Evolutionary conservation across 2,797 vertebrate genomes (phyloP), one percentile per base, ranked within the genome.

Genomic region (Hoplostethus atlanticus): DNA sequence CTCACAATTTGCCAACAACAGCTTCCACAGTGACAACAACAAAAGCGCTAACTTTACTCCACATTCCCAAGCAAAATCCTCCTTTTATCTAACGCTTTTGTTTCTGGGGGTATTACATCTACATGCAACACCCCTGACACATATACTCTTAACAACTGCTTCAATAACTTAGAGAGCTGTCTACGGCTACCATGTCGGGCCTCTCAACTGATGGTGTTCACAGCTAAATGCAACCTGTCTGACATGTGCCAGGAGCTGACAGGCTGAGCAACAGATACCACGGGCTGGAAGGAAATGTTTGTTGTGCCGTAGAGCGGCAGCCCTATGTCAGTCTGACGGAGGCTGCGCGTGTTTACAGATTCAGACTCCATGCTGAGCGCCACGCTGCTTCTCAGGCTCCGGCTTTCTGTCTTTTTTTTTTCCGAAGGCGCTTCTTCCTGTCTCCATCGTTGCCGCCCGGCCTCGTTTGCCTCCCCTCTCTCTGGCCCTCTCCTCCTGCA

Each of bases 281-380:
- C 34, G 56, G 25, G 59, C 36, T 83, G 72, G 25, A 28, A 30
- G 67, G 59, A 77, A 57, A 51, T n/a, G 68, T 12, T 80, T 68
- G 79, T 70, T 73, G 73, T 64, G 65, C 30, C 53, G 55, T 13
- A 4, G 61, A 60, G 44, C 15, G n/a, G 52, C 63, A 5, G 36
- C 74, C 51, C 59, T 66, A 7, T 70, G 71, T 72, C 73, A 76
- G 52, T 67, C 54, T 78, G 81, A 77, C 59, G 65, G 66, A 58
- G 64, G 48, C 68, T 76, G 74, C 36, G 66, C 72, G 65, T 65
- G 76, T 67, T 68, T 68, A 69, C 57, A 62, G 71, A 67, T 21
- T 21, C 21, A 21, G 21, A 21, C 44, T 54, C 58, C 77, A 60
- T 0, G 16, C 68, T 66, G 77, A 44, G 73, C 8, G 38, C 48